A percentile compares a stretch with the other conserved stretches of the same genome.
Conservation (phyloP, 2,113 vertebrate species). For the Microtus ochrogaster region DNA sequence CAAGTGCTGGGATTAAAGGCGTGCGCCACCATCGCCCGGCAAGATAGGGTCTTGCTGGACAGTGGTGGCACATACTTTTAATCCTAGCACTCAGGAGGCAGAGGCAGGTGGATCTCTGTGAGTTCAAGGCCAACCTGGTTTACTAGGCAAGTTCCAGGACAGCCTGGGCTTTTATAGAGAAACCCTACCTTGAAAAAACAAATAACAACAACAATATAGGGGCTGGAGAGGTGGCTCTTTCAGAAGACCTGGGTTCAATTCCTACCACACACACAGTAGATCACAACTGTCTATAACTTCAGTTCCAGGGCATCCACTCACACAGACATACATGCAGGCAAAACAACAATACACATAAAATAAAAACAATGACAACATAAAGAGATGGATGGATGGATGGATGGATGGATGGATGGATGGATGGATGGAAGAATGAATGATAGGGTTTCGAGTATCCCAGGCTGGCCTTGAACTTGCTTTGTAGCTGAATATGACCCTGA, state of each 20-base stretch:
- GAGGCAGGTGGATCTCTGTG: not conserved
- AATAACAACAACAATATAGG: too few relatives aligned
- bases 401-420: too few relatives aligned
- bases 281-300: too few relatives aligned
- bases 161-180: not conserved
- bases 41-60: too few relatives aligned
- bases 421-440: not conserved
- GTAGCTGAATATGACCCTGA: not conserved
- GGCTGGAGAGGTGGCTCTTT: not conserved
- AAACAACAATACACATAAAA: not conserved
- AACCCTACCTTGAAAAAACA: not conserved
- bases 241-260: too few relatives aligned
- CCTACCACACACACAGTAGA: too few relatives aligned
- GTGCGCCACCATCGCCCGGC: too few relatives aligned
- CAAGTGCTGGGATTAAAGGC: too few relatives aligned
- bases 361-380: not conserved
- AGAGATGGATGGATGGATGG: not conserved
- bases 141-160: not conserved
- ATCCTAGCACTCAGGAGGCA: not conserved
- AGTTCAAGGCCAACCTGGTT: not conserved
- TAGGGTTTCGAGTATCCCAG: not conserved
- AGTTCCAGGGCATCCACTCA: too few relatives aligned
- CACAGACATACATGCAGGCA: too few relatives aligned
- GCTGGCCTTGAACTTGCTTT: not conserved
- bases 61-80: not conserved